These are phyloP conservation scores for Vandiemenella viatica DNA, from an alignment of 2,888 invertebrate genomes.

Conservation along the genomic window DNA sequence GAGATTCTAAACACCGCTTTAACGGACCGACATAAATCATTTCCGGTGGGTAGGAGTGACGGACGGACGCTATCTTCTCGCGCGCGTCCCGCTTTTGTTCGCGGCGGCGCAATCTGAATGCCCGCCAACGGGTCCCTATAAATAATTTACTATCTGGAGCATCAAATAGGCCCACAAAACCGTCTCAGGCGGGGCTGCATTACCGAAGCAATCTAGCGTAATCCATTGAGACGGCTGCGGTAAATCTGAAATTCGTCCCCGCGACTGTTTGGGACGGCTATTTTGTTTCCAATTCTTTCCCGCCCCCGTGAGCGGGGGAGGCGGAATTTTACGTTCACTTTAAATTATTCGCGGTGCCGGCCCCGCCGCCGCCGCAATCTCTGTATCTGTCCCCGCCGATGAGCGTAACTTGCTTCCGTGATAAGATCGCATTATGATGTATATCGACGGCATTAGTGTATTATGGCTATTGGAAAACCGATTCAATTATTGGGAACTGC, in stretches of 20 bases:
- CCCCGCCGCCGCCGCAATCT: neutral
- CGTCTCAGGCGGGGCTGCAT: neutral
- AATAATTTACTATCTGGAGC: neutral
- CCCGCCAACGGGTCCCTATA: neutral
- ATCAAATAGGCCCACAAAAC: neutral
- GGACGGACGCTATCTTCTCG: neutral
- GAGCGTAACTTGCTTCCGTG: neutral
- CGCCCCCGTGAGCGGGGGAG: neutral
- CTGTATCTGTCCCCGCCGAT: neutral
- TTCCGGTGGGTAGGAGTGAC: neutral
- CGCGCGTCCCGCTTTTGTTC: neutral
- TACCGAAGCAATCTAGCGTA: neutral
- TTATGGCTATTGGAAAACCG: constrained; percentile 34
- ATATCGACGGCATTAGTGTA: constrained; percentile 27
- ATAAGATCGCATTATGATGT: neutral
- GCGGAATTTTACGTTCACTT: neutral
- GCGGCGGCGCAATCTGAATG: neutral
- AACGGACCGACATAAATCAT: neutral
- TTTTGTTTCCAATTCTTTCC: neutral
- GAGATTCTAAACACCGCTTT: too few species aligned
- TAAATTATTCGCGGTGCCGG: neutral
- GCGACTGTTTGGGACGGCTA: neutral
- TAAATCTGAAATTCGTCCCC: neutral
- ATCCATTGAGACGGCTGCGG: neutral
- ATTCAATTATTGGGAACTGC: constrained; percentile 35